Base-by-base conservation (phyloP, 1,140 invertebrate genomes). In the Sitodiplosis mosellana region DNA sequence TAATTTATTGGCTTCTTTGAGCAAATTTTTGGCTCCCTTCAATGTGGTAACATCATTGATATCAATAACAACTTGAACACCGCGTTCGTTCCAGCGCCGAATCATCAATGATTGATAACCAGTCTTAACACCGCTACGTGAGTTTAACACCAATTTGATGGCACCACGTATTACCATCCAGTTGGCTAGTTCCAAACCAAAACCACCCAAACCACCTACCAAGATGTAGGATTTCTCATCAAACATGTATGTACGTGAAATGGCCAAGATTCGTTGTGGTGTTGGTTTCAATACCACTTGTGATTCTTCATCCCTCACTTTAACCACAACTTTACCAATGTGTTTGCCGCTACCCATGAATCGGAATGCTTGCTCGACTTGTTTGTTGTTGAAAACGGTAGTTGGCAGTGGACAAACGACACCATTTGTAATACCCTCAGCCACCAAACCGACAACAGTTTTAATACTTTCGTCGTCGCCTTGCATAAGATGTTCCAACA, bases 311-410 rank as follows among this genome's bases (percentile, higher is more conserved):
- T 22, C 14, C 6, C 58, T 50, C 43, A 66, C 51, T 53, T 61
- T 48, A 34, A 63, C 54, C 20, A 65, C 46, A 41, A 86, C 82
- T 72, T 91, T 91, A 50, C 87, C 87, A 48, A 88, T 83, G 60
- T 91, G 87, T 67, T 87, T 87, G n/a, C 87, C 87, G 50, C 78
- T 73, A 5, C 83, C 80, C 77, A 91, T 84, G 56, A 78, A 77
- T 45, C 78, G 65, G 63, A 82, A 83, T 2, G 78, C 78, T 52
- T 75, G 61, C 56, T 81, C 78, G 3, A 80, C 60, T 58, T 81
- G 69, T 47, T 77, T 57, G 20, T 65, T 66, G 17, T 67, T 57
- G 54, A 82, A 84, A 1, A 74, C 68, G 20, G 68, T 73, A 47
- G 70, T 64, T 0, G 70, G 70, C 38, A 83, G 59, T 2, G 80